Percentiles rank a stretch among this genome's conserved stretches.
These are phyloP conservation scores for Athrips mouffetella DNA, from an alignment of 2,888 invertebrate species.

Conservation along the genomic window DNA sequence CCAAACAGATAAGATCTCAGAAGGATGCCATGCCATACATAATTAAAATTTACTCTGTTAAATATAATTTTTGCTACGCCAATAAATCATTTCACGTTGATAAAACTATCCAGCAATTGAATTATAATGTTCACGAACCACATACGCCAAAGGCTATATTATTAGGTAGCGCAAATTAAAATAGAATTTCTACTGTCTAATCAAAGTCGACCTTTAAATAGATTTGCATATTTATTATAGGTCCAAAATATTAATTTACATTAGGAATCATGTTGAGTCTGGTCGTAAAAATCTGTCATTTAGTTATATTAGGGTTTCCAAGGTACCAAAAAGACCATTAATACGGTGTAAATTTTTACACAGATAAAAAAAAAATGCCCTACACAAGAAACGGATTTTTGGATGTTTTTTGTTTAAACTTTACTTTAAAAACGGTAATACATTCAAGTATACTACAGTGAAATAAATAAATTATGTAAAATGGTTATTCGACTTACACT, in stretches of 20 bases:
- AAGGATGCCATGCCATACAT: too few relatives aligned
- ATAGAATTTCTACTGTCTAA: conserved; percentile 12
- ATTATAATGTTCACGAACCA: conserved; percentile 14
- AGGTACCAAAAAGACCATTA: background rate
- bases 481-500: too few relatives aligned
- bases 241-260: conserved; percentile 1
- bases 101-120: conserved; percentile 12
- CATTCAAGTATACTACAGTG: too few relatives aligned
- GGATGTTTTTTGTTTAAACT: too few relatives aligned
- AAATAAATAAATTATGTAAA: too few relatives aligned
- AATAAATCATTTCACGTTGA: conserved; percentile 17
- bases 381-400: too few relatives aligned
- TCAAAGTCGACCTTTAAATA: conserved; percentile 18
- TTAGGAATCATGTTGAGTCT: background rate
- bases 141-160: background rate
- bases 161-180: background rate
- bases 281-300: background rate
- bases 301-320: background rate
- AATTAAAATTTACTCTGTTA: too few relatives aligned
- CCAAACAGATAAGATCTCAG: too few relatives aligned
- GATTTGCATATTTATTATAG: conserved; percentile 15
- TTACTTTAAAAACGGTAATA: too few relatives aligned
- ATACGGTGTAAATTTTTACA: too few relatives aligned
- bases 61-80: background rate
- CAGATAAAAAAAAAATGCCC: too few relatives aligned